These are phyloP conservation scores for Tipula confusa DNA, from an alignment of 2,888 invertebrate species.

Conservation along the genomic window DNA sequence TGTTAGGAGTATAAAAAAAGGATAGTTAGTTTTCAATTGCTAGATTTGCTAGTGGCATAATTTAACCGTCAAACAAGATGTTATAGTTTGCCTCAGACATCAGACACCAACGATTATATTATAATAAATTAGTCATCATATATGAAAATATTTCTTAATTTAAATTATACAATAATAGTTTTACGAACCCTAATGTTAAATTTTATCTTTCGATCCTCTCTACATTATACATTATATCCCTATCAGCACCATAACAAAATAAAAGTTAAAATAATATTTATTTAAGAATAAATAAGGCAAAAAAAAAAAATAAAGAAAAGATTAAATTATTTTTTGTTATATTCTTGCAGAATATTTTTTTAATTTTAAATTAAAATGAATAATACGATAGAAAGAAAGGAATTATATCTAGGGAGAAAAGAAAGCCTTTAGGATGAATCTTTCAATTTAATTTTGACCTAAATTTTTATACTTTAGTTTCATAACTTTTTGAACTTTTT, in stretches of 20 bases:
- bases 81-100: neutral
- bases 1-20: neutral
- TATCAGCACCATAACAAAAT: neutral
- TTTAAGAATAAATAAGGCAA: neutral
- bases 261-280: conserved; percentile 3
- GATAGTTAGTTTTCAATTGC: neutral
- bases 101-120: neutral
- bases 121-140: neutral
- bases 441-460: conserved; percentile 12
- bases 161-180: neutral
- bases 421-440: conserved; percentile 14
- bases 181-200: neutral
- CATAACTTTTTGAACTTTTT: conserved; percentile 5
- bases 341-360: neutral
- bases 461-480: neutral
- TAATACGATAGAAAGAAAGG: neutral
- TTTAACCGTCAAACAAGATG: neutral
- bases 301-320: neutral
- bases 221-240: neutral
- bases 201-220: neutral
- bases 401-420: neutral
- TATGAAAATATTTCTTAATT: neutral
- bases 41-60: neutral
- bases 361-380: neutral
- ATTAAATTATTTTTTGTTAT: neutral